Evolutionary conservation across 2,888 invertebrate species (phyloP).

Genomic region (Noctua comes): DNA sequence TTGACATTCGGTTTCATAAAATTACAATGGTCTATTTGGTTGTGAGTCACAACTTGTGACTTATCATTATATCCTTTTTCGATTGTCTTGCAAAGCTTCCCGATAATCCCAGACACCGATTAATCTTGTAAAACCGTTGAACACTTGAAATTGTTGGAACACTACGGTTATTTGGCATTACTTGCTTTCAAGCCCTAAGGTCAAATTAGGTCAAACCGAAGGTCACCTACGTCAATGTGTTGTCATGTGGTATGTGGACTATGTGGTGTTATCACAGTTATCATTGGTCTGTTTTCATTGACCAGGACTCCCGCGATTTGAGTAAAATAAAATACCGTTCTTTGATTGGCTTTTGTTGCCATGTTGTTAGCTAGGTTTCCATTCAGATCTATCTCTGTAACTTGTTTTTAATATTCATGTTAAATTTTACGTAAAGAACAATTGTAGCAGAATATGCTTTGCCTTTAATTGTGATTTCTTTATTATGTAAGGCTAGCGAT

Average conservation of each 20-base stretch:
- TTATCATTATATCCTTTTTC: slow-evolving; percentile 7
- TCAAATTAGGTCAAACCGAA: slow-evolving; percentile 1
- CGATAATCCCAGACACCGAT: not conserved
- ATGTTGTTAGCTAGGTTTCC: rapidly evolving
- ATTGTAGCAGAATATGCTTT: not conserved
- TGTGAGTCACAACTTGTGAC: not conserved
- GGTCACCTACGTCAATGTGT: slow-evolving; percentile 18
- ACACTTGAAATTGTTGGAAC: not conserved
- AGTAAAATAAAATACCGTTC: not conserved
- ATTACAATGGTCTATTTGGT: slow-evolving; percentile 40
- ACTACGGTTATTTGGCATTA: slow-evolving; percentile 6
- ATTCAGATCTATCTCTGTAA: not conserved
- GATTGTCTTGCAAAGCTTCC: not conserved
- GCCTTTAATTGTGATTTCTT: not conserved
- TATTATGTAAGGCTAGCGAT: slow-evolving; percentile 64
- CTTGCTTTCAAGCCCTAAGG: not conserved
- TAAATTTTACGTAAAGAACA: slow-evolving; percentile 11
- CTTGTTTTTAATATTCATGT: not conserved
- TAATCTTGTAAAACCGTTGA: not conserved
- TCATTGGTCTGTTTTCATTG: slow-evolving; percentile 34
- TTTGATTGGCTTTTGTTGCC: slow-evolving; percentile 16
- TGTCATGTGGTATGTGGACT: no score
- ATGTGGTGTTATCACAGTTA: slow-evolving; percentile 27
- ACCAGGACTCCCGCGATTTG: not conserved
- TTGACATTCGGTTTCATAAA: slow-evolving; percentile 39